Percentiles rank a stretch among this genome's conserved stretches.
These are phyloP conservation scores for Aphaenogaster ashmeadi DNA, from an alignment of 1,140 invertebrate genomes.

Conservation along the genomic window DNA sequence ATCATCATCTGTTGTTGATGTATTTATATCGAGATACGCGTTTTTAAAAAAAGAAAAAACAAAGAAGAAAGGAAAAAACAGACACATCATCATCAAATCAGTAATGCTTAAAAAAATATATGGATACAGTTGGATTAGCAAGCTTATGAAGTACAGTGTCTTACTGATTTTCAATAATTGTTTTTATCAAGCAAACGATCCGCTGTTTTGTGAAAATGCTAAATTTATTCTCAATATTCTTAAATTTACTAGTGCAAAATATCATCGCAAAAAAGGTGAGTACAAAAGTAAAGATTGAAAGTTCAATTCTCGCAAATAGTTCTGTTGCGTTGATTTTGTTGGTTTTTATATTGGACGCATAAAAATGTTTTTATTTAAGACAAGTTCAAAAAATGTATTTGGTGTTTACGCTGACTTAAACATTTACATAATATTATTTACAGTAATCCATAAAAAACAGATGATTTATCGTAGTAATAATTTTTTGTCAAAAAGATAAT, in stretches of 20 bases:
- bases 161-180: neutral
- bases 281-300: neutral
- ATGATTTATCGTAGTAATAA: neutral
- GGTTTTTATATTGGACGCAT: neutral
- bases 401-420: neutral
- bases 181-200: neutral
- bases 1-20: neutral
- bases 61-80: too few relatives aligned
- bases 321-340: neutral
- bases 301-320: too few relatives aligned
- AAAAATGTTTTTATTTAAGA: neutral
- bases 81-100: neutral
- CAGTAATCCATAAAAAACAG: neutral
- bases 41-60: neutral
- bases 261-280: neutral
- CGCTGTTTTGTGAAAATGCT: neutral
- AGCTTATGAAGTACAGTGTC: neutral
- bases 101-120: neutral
- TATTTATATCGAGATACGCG: neutral
- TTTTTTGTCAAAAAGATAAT: neutral
- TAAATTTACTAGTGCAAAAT: neutral
- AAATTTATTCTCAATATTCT: neutral
- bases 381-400: neutral
- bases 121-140: neutral
- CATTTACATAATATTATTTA: neutral